These are phyloP conservation scores for Nycticryphes semicollaris DNA, from an alignment of 2,113 vertebrate species.

Conservation along the genomic window DNA sequence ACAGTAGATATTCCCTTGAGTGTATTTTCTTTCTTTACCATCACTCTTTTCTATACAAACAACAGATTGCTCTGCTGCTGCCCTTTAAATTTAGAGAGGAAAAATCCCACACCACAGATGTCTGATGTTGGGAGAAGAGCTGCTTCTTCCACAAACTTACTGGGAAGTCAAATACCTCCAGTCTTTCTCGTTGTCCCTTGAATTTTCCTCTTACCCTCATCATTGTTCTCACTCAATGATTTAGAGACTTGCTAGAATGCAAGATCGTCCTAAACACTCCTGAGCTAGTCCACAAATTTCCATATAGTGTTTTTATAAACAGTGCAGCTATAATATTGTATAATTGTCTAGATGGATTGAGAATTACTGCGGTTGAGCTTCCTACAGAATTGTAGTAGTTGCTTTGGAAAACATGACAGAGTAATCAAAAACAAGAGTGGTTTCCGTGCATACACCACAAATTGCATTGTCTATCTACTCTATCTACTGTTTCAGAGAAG, in stretches of 20 bases:
- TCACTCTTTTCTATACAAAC: conserved; percentile 61
- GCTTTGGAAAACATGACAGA: background rate
- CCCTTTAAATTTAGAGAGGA: conserved; percentile 60
- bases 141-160: background rate
- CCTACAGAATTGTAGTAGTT: background rate
- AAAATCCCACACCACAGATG: conserved; percentile 44
- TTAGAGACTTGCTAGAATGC: background rate
- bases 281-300: background rate
- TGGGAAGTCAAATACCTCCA: background rate
- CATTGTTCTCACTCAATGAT: background rate
- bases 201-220: background rate
- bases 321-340: background rate
- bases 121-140: background rate
- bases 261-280: background rate
- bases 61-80: conserved; percentile 72
- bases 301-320: background rate
- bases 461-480: background rate
- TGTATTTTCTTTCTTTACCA: conserved; percentile 62
- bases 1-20: conserved; percentile 46
- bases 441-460: background rate
- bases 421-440: background rate
- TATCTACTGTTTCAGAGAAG: background rate
- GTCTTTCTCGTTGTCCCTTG: background rate
- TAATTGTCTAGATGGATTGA: background rate
- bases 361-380: background rate